These are phyloP conservation scores for Drosophila nebulosa DNA, from an alignment of 1,140 invertebrate genomes.

Conservation along the genomic window DNA sequence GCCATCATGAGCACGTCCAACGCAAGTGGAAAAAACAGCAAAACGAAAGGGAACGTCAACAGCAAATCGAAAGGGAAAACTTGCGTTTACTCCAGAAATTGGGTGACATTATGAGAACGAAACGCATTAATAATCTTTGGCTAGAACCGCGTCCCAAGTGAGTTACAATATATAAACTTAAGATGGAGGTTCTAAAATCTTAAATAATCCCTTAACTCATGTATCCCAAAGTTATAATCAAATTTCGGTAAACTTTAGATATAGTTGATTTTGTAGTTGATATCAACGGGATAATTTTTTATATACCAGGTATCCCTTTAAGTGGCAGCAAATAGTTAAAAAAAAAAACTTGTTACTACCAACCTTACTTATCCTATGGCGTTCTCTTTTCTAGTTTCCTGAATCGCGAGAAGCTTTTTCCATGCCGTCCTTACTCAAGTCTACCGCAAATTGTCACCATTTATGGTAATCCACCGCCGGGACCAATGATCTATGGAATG, in stretches of 20 bases:
- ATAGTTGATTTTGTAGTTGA: too few relatives aligned
- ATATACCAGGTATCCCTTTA: too few relatives aligned
- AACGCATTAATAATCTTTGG: constrained; percentile 83
- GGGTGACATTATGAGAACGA: constrained; percentile 82
- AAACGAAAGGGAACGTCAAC: constrained; percentile 82
- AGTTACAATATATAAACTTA: constrained; percentile 12
- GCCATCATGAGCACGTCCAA: constrained; percentile 81
- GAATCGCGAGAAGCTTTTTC: constrained; percentile 79
- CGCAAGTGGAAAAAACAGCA: constrained; percentile 83
- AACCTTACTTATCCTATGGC: not conserved
- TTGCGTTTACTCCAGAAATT: constrained; percentile 83
- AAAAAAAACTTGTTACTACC: too few relatives aligned
- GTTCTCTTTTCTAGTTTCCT: constrained; percentile 67
- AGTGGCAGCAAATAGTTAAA: too few relatives aligned
- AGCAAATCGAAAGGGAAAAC: constrained; percentile 83
- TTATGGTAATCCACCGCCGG: constrained; percentile 54
- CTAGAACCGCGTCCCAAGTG: constrained; percentile 82
- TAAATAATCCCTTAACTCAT: not conserved
- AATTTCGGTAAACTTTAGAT: too few relatives aligned
- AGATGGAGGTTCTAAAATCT: too few relatives aligned
- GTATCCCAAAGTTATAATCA: too few relatives aligned
- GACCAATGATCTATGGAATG: constrained; percentile 50
- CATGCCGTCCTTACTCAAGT: constrained; percentile 64
- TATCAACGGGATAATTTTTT: too few relatives aligned
- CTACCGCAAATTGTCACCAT: constrained; percentile 63